Evolutionary conservation across 2,888 invertebrate genomes (phyloP).

Genomic region (Dioctria rufipes): DNA sequence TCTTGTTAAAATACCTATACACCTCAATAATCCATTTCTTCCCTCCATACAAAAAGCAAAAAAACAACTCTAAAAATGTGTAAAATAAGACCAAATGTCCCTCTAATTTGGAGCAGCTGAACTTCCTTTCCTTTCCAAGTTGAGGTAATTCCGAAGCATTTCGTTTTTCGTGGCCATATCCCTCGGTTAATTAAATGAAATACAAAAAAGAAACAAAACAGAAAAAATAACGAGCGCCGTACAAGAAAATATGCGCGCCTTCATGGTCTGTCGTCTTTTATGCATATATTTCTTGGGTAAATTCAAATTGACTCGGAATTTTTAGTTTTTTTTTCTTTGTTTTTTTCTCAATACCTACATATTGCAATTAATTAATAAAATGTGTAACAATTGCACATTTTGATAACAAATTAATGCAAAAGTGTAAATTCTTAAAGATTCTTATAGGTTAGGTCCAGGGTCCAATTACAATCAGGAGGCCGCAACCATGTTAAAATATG

Average conservation of each 20-base stretch:
- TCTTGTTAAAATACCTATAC: too few relatives aligned
- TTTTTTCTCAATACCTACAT: too few relatives aligned
- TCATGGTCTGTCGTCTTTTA: constrained; percentile 28
- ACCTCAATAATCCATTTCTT: too few relatives aligned
- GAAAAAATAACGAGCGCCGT: too few relatives aligned
- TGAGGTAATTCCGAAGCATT: constrained; percentile 2
- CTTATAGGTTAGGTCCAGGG: constrained; percentile 20
- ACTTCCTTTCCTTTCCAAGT: constrained; percentile 41
- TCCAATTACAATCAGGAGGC: background rate
- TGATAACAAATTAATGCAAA: background rate
- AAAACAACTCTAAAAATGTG: background rate
- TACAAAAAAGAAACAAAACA: constrained; percentile 10
- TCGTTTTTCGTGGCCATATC: constrained; percentile 16
- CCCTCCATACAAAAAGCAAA: too few relatives aligned
- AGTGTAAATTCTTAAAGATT: constrained; percentile 29
- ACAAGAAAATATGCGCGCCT: constrained; percentile 14
- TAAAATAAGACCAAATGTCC: constrained; percentile 33
- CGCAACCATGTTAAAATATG: background rate
- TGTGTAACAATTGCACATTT: too few relatives aligned
- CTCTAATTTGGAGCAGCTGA: constrained; percentile 53
- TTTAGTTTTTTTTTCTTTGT: too few relatives aligned
- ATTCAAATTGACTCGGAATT: background rate
- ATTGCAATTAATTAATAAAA: too few relatives aligned
- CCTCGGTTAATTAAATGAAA: constrained; percentile 33
- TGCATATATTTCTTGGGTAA: constrained; percentile 32